Evolutionary conservation across 2,113 vertebrate genomes (phyloP).

Genomic region (Barnardius zonarius): DNA sequence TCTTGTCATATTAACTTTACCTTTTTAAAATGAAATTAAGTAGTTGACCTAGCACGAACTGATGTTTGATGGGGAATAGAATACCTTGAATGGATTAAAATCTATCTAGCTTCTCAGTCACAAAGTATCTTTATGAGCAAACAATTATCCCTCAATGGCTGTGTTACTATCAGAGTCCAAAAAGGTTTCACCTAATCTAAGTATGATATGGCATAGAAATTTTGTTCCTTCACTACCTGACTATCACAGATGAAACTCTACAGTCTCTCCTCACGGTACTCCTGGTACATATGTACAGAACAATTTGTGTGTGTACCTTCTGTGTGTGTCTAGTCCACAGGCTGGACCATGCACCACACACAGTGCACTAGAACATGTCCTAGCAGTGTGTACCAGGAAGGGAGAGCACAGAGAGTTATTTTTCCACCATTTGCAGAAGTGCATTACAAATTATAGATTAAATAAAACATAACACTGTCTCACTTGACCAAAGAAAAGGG

Average conservation of each 20-base stretch:
- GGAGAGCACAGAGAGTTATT: not conserved
- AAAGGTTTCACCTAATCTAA: not conserved
- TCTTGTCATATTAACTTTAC: not conserved
- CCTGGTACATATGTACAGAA: not conserved
- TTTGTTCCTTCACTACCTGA: not conserved
- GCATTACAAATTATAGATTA: not conserved
- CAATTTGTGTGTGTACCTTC: not conserved
- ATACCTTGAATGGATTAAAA: not conserved
- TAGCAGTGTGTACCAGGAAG: not conserved
- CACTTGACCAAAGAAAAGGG: not conserved
- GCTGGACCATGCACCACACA: rapidly evolving
- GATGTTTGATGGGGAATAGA: not conserved
- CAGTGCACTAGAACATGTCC: rapidly evolving
- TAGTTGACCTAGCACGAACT: not conserved
- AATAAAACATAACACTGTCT: not conserved
- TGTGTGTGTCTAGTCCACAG: not conserved
- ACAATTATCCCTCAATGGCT: not conserved
- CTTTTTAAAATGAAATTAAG: not conserved
- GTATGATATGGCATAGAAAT: not conserved
- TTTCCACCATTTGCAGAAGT: not conserved
- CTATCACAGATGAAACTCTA: not conserved
- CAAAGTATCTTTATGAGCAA: not conserved
- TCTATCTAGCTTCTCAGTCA: not conserved
- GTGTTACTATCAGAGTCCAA: not conserved
- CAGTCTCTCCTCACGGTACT: not conserved